Evolutionary conservation across 2,888 invertebrate genomes (phyloP).

Genomic region (Alloscopus bannaensis): DNA sequence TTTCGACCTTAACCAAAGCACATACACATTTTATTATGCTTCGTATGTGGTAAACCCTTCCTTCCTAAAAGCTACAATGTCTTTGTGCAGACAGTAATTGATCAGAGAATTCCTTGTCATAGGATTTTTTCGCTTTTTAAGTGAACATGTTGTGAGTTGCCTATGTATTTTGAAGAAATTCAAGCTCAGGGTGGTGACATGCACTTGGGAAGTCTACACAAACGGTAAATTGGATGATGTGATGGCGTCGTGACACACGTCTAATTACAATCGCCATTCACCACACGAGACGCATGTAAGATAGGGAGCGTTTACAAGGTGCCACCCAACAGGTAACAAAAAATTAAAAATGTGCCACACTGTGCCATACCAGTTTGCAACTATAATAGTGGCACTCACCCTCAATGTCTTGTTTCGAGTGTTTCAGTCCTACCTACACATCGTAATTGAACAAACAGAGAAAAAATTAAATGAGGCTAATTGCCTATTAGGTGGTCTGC

Average conservation of each 20-base stretch:
- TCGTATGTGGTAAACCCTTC: no score
- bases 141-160: neutral
- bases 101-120: neutral
- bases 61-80: neutral
- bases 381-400: neutral
- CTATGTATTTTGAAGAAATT: neutral
- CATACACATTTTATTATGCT: neutral
- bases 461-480: slow-evolving; percentile 34
- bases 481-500: slow-evolving; percentile 37
- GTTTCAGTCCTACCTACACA: neutral
- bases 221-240: neutral
- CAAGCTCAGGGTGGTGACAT: neutral
- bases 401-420: slow-evolving; percentile 1
- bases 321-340: neutral
- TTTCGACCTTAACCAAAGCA: slow-evolving; percentile 55
- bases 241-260: neutral
- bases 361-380: neutral
- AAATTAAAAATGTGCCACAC: neutral
- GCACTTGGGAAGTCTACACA: neutral
- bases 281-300: neutral
- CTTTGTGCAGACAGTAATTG: neutral
- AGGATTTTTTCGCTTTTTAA: neutral
- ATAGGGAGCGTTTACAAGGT: neutral
- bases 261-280: neutral
- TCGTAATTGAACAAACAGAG: neutral